Percentiles rank a stretch among this genome's conserved stretches.
These are phyloP conservation scores for Psilanteris sp. DNA, from an alignment of 1,140 invertebrate genomes.

Conservation along the genomic window DNA sequence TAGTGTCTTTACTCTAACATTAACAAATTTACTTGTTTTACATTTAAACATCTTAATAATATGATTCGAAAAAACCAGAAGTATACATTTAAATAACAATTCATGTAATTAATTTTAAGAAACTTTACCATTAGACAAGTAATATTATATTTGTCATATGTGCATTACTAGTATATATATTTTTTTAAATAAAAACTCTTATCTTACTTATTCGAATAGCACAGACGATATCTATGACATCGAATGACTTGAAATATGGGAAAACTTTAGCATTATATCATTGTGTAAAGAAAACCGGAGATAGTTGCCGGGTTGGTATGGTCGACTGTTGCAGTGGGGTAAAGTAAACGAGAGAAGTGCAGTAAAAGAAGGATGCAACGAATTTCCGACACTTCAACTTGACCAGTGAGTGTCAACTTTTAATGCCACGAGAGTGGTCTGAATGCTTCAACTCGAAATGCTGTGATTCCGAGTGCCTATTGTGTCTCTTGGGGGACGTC, in stretches of 20 bases:
- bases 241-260: slow-evolving; percentile 55
- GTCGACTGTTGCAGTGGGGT: slow-evolving; percentile 44
- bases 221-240: slow-evolving; percentile 37
- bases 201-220: slow-evolving; percentile 32
- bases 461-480: slow-evolving; percentile 46
- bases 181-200: slow-evolving; percentile 46
- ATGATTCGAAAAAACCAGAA: slow-evolving; percentile 20
- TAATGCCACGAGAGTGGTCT: slow-evolving; percentile 55
- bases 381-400: slow-evolving; percentile 61
- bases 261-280: slow-evolving; percentile 60
- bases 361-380: neutral
- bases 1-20: too few relatives aligned
- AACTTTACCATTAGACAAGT: too few relatives aligned
- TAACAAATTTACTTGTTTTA: too few relatives aligned
- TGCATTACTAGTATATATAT: slow-evolving; percentile 17
- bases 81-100: too few relatives aligned
- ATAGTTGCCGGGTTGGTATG: too few relatives aligned
- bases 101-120: too few relatives aligned
- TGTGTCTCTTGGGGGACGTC: slow-evolving; percentile 51
- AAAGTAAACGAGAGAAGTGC: neutral
- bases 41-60: too few relatives aligned
- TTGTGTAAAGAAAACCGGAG: slow-evolving; percentile 31
- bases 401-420: slow-evolving; percentile 65
- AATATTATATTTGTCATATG: slow-evolving; percentile 49
- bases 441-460: slow-evolving; percentile 56